Evolutionary conservation across 2,113 vertebrate genomes (phyloP), one percentile per base, ranked within the genome.

Genomic region (Poeciliopsis prolifica): DNA sequence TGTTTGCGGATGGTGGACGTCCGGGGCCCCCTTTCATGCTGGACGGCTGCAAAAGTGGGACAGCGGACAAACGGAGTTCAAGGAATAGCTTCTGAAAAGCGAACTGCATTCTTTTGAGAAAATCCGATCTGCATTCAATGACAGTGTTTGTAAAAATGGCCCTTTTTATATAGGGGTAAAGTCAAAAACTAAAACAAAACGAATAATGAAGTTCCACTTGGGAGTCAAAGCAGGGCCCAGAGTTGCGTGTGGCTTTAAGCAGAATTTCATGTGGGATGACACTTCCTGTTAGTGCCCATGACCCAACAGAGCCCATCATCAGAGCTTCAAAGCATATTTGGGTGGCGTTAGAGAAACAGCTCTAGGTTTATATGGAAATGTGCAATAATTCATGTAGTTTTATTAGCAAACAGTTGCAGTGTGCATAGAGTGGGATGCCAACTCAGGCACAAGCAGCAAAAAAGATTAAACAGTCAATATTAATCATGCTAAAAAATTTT

Each of bases 1-100:
- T 99, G 98, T 90, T 99, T 99, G 83, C 98, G 95, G 87, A 99
- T 99, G 60, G 98, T 99, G 64, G 98, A 99, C 0, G 98, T 99
- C 75, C 98, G 95, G 54, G 98, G 98, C 0, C 98, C 98, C 85
- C 98, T 94, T 87, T 99, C 98, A 0, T 99, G 98, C 89, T 99
- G 98, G 87, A 99, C 98, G 1, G 98, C 98, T 99, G 92, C 65
- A 9, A 37, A 69, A 83, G 72, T 44, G 63, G 33, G 37, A 85
- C 72, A 83, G 60, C 28, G 40, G 35, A 14, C 66, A 44, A 28
- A 42, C 58, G 64, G 22, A 79, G 74, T 83, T 29, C 51, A 85
- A 68, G 48, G 64, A 64, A 42, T 70, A 60, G 61, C 42, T 70
- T 64, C 65, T 63, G 44, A 61, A 24, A 26, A 37, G 19, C 37